A percentile compares a stretch with the other conserved stretches of the same genome.
These are phyloP conservation scores for Melinopterus prodromus DNA, from an alignment of 2,888 invertebrate genomes.

Conservation along the genomic window DNA sequence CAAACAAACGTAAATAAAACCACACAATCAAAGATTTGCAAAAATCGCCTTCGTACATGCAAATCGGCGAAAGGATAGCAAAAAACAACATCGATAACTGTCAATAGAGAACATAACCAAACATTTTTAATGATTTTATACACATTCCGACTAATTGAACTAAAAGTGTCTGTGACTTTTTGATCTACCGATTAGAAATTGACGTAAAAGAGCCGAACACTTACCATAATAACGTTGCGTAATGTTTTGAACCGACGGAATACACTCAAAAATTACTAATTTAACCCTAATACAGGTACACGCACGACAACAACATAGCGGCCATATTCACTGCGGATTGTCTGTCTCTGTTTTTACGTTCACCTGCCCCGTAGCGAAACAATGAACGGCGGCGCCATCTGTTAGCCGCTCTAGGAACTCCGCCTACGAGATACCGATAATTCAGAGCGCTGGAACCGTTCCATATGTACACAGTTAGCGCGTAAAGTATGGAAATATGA, in stretches of 20 bases:
- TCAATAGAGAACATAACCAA: constrained; percentile 32
- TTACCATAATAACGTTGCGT: not conserved
- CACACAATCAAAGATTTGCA: not conserved
- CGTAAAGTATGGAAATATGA: too few relatives aligned
- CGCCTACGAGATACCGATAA: too few relatives aligned
- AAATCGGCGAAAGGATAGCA: not conserved
- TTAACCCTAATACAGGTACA: not conserved
- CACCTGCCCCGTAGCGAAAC: not conserved
- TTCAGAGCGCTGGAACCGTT: too few relatives aligned
- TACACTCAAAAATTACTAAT: not conserved
- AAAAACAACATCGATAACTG: not conserved
- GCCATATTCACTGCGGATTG: not conserved
- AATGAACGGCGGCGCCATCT: not conserved
- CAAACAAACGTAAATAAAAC: not conserved
- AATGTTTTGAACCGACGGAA: not conserved
- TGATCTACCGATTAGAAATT: too few relatives aligned
- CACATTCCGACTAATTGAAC: not conserved
- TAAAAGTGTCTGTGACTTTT: too few relatives aligned
- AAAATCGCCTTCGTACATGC: not conserved
- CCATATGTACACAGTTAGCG: too few relatives aligned
- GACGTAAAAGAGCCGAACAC: not conserved
- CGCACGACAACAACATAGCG: not conserved
- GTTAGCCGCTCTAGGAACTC: not conserved
- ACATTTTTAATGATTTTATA: constrained; percentile 26
- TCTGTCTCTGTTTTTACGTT: not conserved